A percentile compares a stretch with the other conserved stretches of the same genome.
phyloP scores from a whole-genome alignment of 30 jellyfish, hydroid and myxozoan genomes.

The Chironex yamaguchii region DNA sequence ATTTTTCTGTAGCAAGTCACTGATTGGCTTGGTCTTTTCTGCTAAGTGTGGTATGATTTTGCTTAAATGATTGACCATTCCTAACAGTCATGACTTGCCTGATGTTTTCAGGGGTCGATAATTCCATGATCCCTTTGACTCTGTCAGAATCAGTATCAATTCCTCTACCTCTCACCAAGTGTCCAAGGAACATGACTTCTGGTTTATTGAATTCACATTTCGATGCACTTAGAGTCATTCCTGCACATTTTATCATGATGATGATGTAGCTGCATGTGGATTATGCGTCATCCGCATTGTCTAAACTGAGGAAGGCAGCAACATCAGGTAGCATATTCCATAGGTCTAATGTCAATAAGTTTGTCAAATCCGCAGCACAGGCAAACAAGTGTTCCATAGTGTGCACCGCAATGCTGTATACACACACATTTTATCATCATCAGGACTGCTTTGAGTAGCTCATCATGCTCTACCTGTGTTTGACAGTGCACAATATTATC shows the following conservation, averaged over 20 bases:
- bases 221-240: constrained; percentile 51
- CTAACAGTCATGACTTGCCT: constrained; percentile 42
- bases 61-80: constrained; percentile 50
- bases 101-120: constrained; percentile 57
- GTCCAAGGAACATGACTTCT: constrained; percentile 8
- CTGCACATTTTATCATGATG: constrained; percentile 29
- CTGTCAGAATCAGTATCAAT: constrained; percentile 25
- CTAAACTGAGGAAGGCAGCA: too few species aligned
- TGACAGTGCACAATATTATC: constrained; percentile 52
- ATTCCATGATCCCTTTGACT: constrained; percentile 19
- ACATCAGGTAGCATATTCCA: too few species aligned
- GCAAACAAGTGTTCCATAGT: too few species aligned
- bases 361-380: too few species aligned
- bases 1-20: constrained; percentile 38
- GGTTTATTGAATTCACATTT: constrained; percentile 39
- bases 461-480: constrained; percentile 53
- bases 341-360: too few species aligned
- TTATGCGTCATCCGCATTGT: too few species aligned
- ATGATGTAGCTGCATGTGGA: too few species aligned
- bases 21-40: constrained; percentile 43
- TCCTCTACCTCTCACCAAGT: constrained; percentile 50
- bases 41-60: constrained; percentile 53
- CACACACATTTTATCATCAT: too few species aligned
- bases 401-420: too few species aligned
- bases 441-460: constrained; percentile 25